Base-by-base conservation (phyloP, 1,140 invertebrate genomes). In the Sinonovacula constricta region DNA sequence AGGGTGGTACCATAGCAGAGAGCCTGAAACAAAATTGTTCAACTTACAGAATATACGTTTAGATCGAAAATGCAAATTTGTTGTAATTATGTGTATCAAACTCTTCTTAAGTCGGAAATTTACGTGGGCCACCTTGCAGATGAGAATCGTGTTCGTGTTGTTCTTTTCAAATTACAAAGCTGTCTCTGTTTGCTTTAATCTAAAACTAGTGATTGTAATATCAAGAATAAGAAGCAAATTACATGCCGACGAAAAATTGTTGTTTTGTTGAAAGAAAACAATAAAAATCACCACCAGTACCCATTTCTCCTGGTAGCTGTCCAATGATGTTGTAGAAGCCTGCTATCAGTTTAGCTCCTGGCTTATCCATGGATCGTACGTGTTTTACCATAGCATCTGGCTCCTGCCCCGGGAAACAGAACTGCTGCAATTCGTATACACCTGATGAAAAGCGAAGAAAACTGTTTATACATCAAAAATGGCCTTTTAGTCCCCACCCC, bases 401-500 rank as follows among this genome's bases (percentile, higher is more conserved):
- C 56, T 31, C n/a, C 36, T 36, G 62, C 28, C 30, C 36, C 3
- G 22, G 39, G 3, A 34, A 66, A 18, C 10, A 28, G 30, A 63
- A 63, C 12, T 24, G 22, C 69, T 83, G 76, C 51, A 81, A 26
- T 60, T 85, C 72, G 80, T 82, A 79, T 54, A 83, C 80, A 75
- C 82, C 82, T 77, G 59, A 51, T 53, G 33, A 31, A 65, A 77
- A 56, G 62, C 65, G 62, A 53, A 10, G 45, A 30, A 74, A 45
- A 4, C 14, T 34, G 36, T 57, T 30, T 1, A 24, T 66, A 24
- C 5, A 39, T 54, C 39, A 22, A 36, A 10, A 31, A 0, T 34
- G 33, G 18, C 0, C 4, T 54, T 12, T n/a, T 15, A 24, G 34
- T 18, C 7, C 3, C 4, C 15, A 14, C 31, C 24, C 10, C 31